Conservation (phyloP, 2,797 vertebrate genomes). For the Spea hammondii region DNA sequence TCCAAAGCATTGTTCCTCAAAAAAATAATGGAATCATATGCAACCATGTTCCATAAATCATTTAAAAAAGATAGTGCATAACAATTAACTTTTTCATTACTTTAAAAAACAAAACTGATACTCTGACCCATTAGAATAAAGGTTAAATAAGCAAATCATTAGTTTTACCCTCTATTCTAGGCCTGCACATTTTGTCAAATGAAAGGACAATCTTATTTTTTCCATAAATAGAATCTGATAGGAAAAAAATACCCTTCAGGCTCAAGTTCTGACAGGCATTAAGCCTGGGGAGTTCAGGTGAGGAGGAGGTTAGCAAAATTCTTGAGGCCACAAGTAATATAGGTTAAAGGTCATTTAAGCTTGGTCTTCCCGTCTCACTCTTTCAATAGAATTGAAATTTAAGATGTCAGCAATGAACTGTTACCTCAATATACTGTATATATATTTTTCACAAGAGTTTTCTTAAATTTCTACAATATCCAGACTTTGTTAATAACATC, state of each 20-base stretch:
- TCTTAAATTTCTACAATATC: not conserved
- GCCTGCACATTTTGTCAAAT: not conserved
- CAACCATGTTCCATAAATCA: too few relatives aligned
- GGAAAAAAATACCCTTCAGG: slow-evolving; percentile 8
- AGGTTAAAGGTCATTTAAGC: slow-evolving; percentile 21
- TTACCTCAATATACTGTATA: not conserved
- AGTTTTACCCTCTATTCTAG: slow-evolving; percentile 8
- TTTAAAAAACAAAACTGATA: slow-evolving; percentile 12
- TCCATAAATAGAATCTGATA: slow-evolving; percentile 26
- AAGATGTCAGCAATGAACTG: not conserved
- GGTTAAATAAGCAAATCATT: slow-evolving; percentile 29
- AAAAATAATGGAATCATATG: too few relatives aligned
- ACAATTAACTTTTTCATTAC: not conserved
- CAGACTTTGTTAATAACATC: not conserved
- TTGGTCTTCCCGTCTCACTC: slow-evolving; percentile 46
- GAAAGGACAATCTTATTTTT: slow-evolving; percentile 25
- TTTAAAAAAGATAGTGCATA: not conserved
- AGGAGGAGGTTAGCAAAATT: slow-evolving; percentile 34
- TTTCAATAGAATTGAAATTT: not conserved
- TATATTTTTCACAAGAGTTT: not conserved
- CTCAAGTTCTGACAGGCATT: slow-evolving; percentile 33
- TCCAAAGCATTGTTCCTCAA: too few relatives aligned
- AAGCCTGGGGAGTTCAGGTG: slow-evolving; percentile 41
- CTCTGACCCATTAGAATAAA: slow-evolving; percentile 6
- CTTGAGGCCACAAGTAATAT: slow-evolving; percentile 18